Conservation (phyloP, 2,888 invertebrate species). For the Drosophila atripex region DNA sequence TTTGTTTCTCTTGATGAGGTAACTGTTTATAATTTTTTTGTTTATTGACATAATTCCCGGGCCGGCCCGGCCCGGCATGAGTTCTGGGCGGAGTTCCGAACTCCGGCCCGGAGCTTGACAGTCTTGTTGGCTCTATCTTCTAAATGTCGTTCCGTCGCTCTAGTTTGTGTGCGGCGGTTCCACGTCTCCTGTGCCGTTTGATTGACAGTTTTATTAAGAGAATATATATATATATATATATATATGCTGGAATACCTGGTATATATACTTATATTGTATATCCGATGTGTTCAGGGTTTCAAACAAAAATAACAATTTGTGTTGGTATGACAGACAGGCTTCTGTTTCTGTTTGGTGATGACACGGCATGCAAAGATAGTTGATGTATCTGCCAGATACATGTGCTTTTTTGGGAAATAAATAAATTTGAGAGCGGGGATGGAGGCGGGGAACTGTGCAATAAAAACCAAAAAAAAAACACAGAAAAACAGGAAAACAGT, state of each 20-base stretch:
- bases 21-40: constrained; percentile 13
- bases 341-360: constrained; percentile 23
- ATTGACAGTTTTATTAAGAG: constrained; percentile 70
- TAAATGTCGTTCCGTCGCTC: constrained; percentile 43
- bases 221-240: constrained; percentile 19
- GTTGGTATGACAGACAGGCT: constrained; percentile 39
- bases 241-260: neutral
- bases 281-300: constrained; percentile 1
- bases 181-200: constrained; percentile 36
- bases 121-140: constrained; percentile 46
- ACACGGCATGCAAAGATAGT: constrained; percentile 50
- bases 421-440: neutral
- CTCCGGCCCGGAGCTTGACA: constrained; percentile 29
- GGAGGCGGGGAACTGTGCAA: no score
- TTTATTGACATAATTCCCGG: constrained; percentile 24
- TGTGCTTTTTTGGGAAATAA: constrained; percentile 5
- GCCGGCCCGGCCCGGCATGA: constrained; percentile 1
- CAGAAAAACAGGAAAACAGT: constrained; percentile 10
- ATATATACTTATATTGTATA: neutral
- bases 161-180: constrained; percentile 18
- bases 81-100: neutral
- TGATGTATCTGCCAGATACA: constrained; percentile 43
- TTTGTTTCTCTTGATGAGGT: neutral
- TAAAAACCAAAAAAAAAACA: no score
- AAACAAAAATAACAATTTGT: constrained; percentile 41